These are phyloP conservation scores for Unio delphinus DNA, from an alignment of 2,888 invertebrate genomes.

Conservation along the genomic window DNA sequence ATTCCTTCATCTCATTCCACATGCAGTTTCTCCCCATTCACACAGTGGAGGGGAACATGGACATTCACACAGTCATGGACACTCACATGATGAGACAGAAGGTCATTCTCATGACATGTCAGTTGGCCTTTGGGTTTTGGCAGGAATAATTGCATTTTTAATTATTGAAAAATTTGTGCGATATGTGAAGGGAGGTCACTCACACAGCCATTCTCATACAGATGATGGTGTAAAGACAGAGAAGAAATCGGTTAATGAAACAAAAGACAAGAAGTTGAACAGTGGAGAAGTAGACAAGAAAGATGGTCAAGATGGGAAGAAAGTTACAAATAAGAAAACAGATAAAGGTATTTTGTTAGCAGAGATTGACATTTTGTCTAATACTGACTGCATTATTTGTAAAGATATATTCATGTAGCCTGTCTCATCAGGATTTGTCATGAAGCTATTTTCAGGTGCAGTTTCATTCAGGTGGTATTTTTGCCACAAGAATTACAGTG, in stretches of 20 bases:
- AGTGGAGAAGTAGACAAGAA: conserved; percentile 13
- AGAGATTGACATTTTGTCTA: no score
- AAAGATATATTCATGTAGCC: no score
- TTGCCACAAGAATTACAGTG: no score
- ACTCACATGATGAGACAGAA: conserved; percentile 49
- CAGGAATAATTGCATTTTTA: conserved; percentile 92
- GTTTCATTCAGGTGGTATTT: no score
- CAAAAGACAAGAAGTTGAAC: conserved; percentile 18
- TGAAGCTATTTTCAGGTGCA: no score
- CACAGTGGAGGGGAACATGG: conserved; percentile 62
- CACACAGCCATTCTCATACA: conserved; percentile 75
- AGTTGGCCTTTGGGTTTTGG: conserved; percentile 94
- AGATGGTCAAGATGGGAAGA: conserved; percentile 8
- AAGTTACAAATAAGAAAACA: conserved; percentile 29
- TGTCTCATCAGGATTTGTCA: no score
- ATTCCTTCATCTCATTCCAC: conserved; percentile 98
- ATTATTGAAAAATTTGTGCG: conserved; percentile 87
- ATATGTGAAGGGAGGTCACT: conserved; percentile 87
- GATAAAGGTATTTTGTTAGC: conserved; percentile 19
- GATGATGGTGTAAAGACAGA: conserved; percentile 21
- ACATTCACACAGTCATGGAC: conserved; percentile 73
- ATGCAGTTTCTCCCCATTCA: conserved; percentile 80
- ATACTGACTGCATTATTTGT: no score
- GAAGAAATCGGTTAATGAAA: conserved; percentile 20
- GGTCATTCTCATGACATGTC: conserved; percentile 81